Percentiles rank a stretch among this genome's conserved stretches.
Evolutionary conservation across 1,140 invertebrate genomes (phyloP).

Genomic region (Steinernema feltiae): DNA sequence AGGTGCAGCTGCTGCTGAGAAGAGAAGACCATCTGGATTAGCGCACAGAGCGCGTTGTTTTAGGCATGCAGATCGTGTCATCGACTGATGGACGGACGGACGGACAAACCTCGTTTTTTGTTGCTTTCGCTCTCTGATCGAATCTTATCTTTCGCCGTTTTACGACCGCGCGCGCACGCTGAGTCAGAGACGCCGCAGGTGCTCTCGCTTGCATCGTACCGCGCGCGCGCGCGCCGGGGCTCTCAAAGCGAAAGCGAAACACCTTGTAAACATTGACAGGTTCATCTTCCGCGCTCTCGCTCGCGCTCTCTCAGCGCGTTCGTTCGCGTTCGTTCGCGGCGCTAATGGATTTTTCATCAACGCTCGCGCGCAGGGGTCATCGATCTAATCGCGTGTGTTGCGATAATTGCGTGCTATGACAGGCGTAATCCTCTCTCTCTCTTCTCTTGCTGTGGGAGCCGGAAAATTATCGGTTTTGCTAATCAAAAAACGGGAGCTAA

Average conservation of each 20-base stretch:
- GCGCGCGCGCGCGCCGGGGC: too few relatives aligned
- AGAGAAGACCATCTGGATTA: too few relatives aligned
- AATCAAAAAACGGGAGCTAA: too few relatives aligned
- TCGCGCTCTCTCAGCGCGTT: too few relatives aligned
- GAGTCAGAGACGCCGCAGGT: neutral
- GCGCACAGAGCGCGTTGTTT: too few relatives aligned
- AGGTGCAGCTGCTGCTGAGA: neutral
- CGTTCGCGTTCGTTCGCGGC: neutral
- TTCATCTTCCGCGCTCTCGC: neutral
- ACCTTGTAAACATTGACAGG: constrained; percentile 8
- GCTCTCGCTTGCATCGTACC: neutral
- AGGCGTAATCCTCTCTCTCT: neutral
- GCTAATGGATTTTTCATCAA: constrained; percentile 14
- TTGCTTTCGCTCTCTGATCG: neutral
- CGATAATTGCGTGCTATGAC: constrained; percentile 15
- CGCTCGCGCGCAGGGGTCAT: constrained; percentile 5
- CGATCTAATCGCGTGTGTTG: constrained; percentile 15
- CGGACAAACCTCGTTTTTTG: too few relatives aligned
- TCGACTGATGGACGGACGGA: too few relatives aligned
- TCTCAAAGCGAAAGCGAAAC: neutral
- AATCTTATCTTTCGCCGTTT: constrained; percentile 1
- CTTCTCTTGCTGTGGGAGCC: neutral
- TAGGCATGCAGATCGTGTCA: too few relatives aligned
- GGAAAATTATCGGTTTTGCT: neutral
- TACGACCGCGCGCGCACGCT: neutral